phyloP scores from a whole-genome alignment of 2,888 invertebrate species.

The Trichogramma dendrolimi region DNA sequence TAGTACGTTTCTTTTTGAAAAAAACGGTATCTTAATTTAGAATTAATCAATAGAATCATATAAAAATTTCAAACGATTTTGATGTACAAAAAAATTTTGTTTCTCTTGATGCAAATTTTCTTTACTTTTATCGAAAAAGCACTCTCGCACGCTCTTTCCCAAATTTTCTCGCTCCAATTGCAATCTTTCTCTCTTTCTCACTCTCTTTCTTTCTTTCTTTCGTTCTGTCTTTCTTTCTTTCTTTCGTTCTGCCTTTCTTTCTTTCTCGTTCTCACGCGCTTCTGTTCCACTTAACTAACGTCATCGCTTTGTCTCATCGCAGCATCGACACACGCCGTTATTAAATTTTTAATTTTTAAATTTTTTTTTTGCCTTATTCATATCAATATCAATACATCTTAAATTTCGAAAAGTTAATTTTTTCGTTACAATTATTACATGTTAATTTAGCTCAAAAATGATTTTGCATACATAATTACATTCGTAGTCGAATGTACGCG shows the following conservation, averaged over 20 bases:
- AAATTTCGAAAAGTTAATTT: slow-evolving; percentile 18
- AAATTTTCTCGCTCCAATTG: slow-evolving; percentile 12
- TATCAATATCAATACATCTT: slow-evolving; percentile 21
- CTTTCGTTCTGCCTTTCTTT: slow-evolving; percentile 2
- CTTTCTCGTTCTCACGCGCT: slow-evolving; percentile 12
- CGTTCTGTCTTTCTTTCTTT: slow-evolving; percentile 12
- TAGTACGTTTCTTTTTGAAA: slow-evolving; percentile 19
- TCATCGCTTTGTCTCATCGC: slow-evolving; percentile 23
- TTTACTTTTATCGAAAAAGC: slow-evolving; percentile 21
- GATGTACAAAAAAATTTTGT: slow-evolving; percentile 13
- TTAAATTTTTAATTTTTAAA: slow-evolving; percentile 26
- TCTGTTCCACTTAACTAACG: slow-evolving; percentile 17
- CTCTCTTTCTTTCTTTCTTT: slow-evolving; percentile 17
- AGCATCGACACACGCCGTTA: slow-evolving; percentile 32
- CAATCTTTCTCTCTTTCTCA: slow-evolving; percentile 16
- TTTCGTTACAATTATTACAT: not conserved
- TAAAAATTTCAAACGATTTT: slow-evolving; percentile 21
- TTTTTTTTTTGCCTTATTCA: slow-evolving; percentile 21
- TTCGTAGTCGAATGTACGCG: slow-evolving; percentile 26
- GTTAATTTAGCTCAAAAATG: slow-evolving; percentile 24
- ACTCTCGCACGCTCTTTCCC: slow-evolving; percentile 7
- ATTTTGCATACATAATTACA: slow-evolving; percentile 25
- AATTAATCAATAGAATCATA: slow-evolving; percentile 16
- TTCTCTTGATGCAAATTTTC: not conserved
- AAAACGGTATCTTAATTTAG: slow-evolving; percentile 23